Evolutionary conservation across 2,797 vertebrate species (phyloP).

Genomic region (Alcedo quadribrachys): DNA sequence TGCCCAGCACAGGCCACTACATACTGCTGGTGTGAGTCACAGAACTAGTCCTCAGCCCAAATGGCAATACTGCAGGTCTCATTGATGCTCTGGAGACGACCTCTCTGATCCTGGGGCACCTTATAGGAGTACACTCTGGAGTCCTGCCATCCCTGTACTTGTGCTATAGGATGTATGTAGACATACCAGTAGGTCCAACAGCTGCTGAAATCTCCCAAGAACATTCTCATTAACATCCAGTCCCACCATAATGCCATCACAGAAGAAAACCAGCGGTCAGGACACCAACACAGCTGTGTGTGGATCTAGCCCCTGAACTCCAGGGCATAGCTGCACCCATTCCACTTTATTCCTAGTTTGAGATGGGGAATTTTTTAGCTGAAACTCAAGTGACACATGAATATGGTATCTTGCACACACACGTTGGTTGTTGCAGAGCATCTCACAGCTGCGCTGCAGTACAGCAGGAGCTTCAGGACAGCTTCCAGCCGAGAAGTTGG

Average conservation of each 20-base stretch:
- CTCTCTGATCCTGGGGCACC: not conserved
- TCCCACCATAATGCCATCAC: not conserved
- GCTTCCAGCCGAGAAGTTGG: not conserved
- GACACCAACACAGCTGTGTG: not conserved
- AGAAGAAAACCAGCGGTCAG: not conserved
- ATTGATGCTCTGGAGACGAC: not conserved
- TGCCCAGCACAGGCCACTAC: not conserved
- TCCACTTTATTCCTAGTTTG: not conserved
- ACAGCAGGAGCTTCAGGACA: not conserved
- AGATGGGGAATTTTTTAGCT: not conserved
- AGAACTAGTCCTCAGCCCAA: not conserved
- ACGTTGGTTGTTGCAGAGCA: not conserved
- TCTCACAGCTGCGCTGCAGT: not conserved
- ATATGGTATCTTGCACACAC: rapidly evolving
- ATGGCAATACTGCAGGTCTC: not conserved
- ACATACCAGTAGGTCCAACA: not conserved
- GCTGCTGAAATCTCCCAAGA: not conserved
- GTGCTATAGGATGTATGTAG: rapidly evolving
- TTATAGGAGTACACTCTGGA: rapidly evolving
- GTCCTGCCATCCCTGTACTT: not conserved
- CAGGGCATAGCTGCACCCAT: rapidly evolving
- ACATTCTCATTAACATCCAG: not conserved
- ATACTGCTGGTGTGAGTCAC: not conserved
- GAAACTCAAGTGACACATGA: not conserved
- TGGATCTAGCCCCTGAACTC: not conserved